These are phyloP conservation scores for Nomada fabriciana DNA, from an alignment of 2,888 invertebrate genomes.

Conservation along the genomic window DNA sequence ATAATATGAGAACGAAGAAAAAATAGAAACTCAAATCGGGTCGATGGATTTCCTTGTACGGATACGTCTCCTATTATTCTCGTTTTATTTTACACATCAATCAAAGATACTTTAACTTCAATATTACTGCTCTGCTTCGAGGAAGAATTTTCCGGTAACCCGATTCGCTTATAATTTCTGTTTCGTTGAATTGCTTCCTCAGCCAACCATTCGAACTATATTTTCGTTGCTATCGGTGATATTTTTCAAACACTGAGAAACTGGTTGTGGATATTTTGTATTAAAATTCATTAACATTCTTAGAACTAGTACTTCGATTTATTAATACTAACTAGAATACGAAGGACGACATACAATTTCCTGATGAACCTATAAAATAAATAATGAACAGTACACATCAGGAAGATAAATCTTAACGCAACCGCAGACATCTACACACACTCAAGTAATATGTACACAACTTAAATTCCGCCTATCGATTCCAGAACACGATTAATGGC, in stretches of 20 bases:
- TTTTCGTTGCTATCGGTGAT: neutral
- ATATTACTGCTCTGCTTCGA: too few species aligned
- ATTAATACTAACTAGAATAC: conserved; percentile 10
- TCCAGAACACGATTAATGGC: neutral
- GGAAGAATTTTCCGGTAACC: neutral
- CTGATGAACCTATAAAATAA: conserved; percentile 28
- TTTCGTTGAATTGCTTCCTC: neutral
- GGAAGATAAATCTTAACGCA: neutral
- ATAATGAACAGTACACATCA: neutral
- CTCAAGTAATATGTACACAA: conserved; percentile 42
- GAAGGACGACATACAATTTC: neutral
- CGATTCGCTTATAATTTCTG: conserved; percentile 9
- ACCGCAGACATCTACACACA: conserved; percentile 11
- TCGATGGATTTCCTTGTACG: neutral
- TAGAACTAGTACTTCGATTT: neutral
- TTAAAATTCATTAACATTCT: too few species aligned
- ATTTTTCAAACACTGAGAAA: neutral
- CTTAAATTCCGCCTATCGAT: neutral
- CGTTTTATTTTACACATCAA: neutral
- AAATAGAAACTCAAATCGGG: neutral
- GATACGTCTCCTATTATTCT: neutral
- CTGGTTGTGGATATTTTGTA: neutral
- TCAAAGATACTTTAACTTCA: too few species aligned
- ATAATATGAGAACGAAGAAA: neutral
- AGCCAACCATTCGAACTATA: neutral